Conservation (phyloP, 2,888 invertebrate genomes). For the Endomychus coccineus region DNA sequence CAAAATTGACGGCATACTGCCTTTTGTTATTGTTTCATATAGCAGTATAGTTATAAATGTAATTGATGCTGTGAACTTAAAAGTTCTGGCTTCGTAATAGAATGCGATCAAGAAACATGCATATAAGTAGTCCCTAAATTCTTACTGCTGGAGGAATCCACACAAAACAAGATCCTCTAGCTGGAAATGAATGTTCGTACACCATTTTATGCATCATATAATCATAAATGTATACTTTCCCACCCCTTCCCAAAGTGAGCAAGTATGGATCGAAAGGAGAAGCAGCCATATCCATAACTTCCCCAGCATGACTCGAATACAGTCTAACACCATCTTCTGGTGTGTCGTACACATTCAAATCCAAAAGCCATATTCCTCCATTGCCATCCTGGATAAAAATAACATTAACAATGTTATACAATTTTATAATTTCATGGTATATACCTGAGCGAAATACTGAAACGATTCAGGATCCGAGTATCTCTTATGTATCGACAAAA, state of each 20-base stretch:
- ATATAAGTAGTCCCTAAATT: not conserved
- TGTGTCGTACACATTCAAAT: constrained; percentile 51
- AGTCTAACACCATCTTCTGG: constrained; percentile 43
- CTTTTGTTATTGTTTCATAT: too few species aligned
- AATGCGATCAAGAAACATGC: not conserved
- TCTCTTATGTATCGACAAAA: constrained; percentile 51
- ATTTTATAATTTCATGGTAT: constrained; percentile 1
- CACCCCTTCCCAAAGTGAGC: constrained; percentile 65
- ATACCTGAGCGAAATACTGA: constrained; percentile 72
- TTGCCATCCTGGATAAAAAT: constrained; percentile 62
- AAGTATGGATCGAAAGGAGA: constrained; percentile 64
- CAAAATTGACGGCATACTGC: too few species aligned
- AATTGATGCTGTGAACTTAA: too few species aligned
- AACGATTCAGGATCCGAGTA: constrained; percentile 37
- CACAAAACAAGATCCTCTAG: constrained; percentile 51
- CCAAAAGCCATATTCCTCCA: constrained; percentile 73
- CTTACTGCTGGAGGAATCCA: constrained; percentile 50
- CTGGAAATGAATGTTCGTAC: constrained; percentile 53
- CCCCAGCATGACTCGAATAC: constrained; percentile 69
- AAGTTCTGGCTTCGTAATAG: too few species aligned
- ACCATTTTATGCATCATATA: constrained; percentile 54
- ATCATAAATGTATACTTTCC: constrained; percentile 66
- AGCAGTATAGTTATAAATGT: too few species aligned
- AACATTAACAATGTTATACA: constrained; percentile 4
- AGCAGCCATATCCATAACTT: constrained; percentile 58